Base-by-base conservation (phyloP, 2,113 vertebrate genomes). In the Nanorana parkeri region DNA sequence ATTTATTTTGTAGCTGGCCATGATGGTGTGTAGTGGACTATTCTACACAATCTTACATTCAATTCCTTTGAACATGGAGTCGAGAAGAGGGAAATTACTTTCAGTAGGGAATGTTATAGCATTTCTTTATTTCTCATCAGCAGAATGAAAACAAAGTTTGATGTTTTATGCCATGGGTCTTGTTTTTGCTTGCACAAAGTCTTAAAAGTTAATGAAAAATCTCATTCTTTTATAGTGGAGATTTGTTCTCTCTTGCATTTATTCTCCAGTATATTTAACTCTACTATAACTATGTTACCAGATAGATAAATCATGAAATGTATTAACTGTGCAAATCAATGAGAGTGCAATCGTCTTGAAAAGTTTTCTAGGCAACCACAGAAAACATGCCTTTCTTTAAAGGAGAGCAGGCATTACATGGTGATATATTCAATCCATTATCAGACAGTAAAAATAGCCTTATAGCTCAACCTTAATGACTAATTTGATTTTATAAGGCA, bases 301-400 rank as follows among this genome's bases (percentile, higher is more conserved):
- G 55, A 36, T 61, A 60, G 56, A 26, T 60, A 68, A 60, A 67
- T 29, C 16, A 28, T 20, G 1, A 26, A n/a, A 56, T 68, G 19
- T 13, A 56, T 55, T 58, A 23, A 47, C 28, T 41, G 17, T 6
- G 7, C 19, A n/a, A n/a, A 26, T 69, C 23, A 61, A 21, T 69
- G 68, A 69, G 36, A 61, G 66, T 69, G 66, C 67, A 61, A 71
- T 69, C 29, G 24, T 28, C 24, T 58, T 73, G 23, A 73, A 68
- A 68, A 68, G n/a, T 51, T 68, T 32, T 68, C 6, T 68, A 41
- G 17, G 26, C 52, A 73, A 10, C 55, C 60, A 17, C 17, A 73
- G 13, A 17, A 17, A 72, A 72, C 13, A 47, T 51, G 32, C n/a
- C 16, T 47, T 41, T 51, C 47, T 23, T 23, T 36, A 21, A 21